These are phyloP conservation scores for Pseudomyrmex concolor DNA, from an alignment of 1,140 invertebrate genomes.

Conservation along the genomic window DNA sequence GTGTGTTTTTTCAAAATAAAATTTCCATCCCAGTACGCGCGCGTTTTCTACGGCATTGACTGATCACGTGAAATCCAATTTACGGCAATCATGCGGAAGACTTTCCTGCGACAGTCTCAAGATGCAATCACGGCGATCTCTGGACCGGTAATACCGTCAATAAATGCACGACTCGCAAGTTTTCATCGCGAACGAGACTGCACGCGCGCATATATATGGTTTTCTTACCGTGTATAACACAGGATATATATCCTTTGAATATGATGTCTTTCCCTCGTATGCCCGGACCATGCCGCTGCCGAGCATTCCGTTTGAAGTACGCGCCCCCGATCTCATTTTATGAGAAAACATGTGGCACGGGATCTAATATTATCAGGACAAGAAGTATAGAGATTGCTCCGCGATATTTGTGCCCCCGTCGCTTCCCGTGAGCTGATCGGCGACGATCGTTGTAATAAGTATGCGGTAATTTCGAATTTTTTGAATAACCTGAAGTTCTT, in stretches of 20 bases:
- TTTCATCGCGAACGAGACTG: not conserved
- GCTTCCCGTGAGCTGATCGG: constrained; percentile 28
- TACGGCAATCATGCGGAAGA: constrained; percentile 4
- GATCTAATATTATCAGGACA: constrained; percentile 77
- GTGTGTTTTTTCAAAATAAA: constrained; percentile 6
- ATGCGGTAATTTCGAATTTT: constrained; percentile 51
- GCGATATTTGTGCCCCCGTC: constrained; percentile 27
- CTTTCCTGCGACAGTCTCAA: constrained; percentile 11
- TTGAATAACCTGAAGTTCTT: constrained; percentile 21
- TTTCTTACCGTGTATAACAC: constrained; percentile 43
- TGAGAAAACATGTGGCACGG: constrained; percentile 73
- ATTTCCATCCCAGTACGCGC: not conserved
- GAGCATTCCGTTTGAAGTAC: constrained; percentile 76
- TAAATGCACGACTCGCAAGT: constrained; percentile 26
- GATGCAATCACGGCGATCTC: constrained; percentile 41
- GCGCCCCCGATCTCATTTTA: constrained; percentile 73
- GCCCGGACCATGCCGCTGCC: constrained; percentile 68
- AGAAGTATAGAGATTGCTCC: constrained; percentile 61
- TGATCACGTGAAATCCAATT: constrained; percentile 33
- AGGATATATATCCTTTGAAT: constrained; percentile 25
- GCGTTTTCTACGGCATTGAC: constrained; percentile 12
- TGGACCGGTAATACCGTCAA: constrained; percentile 37
- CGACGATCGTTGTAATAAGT: constrained; percentile 34
- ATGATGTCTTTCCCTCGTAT: constrained; percentile 60
- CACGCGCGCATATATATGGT: constrained; percentile 1